Base-by-base conservation (phyloP, 2,113 vertebrate species). In the Callopanchax toddi region DNA sequence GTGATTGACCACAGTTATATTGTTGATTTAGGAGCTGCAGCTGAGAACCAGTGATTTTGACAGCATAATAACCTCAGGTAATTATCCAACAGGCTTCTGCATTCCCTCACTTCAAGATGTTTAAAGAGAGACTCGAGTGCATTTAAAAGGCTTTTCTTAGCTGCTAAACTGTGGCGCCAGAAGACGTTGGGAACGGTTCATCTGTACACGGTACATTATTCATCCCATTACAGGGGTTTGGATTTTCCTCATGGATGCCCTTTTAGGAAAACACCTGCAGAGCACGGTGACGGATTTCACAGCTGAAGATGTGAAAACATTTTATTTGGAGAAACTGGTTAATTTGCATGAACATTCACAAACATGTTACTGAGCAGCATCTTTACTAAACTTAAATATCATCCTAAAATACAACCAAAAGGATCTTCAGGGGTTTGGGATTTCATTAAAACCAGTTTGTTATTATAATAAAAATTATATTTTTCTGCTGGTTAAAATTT, bases 21-120 rank as follows among this genome's bases (percentile, higher is more conserved):
- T 71, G 61, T 76, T 84, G 48, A n/a, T 60, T 60, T 20, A 11
- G 25, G 58, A 21, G 63, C 32, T 25, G 16, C 22, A 51, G 51
- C 21, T 7, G 16, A 58, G 51, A 67, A 67, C 54, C 34, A 68
- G 21, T 43, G 56, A 39, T 56, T 64, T 4, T 63, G 68, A 52
- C 22, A n/a, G n/a, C 67, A 59, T 20, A 22, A 54, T 21, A 64
- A 36, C 46, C 59, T 58, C 70, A 54, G 53, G 60, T 74, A 81
- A 77, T 75, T 76, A 76, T 69, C 51, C 32, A 40, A 43, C 34
- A 52, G 16, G 52, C 58, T 39, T 49, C 21, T 32, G 20, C 17
- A 50, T 60, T 72, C 42, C 43, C 26, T 61, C 20, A 21, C 21
- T 29, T 32, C 3, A 39, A 48, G 17, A 53, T 55, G 11, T 62